Evolutionary conservation across 2,113 vertebrate genomes (phyloP).

Genomic region (Arizona elegans): DNA sequence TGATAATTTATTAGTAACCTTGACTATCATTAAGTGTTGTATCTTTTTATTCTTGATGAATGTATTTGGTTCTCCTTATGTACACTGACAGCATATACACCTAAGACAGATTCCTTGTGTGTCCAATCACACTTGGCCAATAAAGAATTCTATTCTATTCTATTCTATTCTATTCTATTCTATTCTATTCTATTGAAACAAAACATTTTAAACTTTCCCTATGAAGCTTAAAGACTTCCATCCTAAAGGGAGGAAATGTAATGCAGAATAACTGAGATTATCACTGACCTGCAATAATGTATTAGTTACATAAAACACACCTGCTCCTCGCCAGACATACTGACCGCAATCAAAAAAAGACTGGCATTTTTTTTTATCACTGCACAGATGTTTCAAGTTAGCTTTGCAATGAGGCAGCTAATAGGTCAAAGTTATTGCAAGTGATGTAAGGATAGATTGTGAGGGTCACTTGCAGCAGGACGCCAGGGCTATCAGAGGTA

Average conservation of each 20-base stretch:
- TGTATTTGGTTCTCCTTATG: no score
- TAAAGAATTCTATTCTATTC: no score
- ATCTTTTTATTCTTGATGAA: no score
- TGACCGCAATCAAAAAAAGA: conserved; percentile 11
- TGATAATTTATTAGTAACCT: no score
- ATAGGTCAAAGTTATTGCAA: conserved; percentile 50
- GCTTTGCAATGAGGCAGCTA: conserved; percentile 17
- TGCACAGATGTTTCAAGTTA: conserved; percentile 42
- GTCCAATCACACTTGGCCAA: no score
- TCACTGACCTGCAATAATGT: background rate
- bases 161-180: no score
- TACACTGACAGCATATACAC: no score
- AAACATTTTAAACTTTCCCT: background rate
- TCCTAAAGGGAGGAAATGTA: background rate
- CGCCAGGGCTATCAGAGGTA: background rate
- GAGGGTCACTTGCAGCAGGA: conserved; percentile 24
- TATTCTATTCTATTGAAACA: background rate
- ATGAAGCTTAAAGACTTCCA: background rate
- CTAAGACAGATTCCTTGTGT: no score
- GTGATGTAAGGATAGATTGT: conserved; percentile 39
- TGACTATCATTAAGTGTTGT: no score
- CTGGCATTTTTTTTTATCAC: conserved; percentile 18
- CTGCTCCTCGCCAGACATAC: background rate
- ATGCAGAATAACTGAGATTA: background rate
- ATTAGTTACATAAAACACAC: conserved; percentile 19